Evolutionary conservation across 2,797 vertebrate species (phyloP), one percentile per base, ranked within the genome.

Genomic region (Dicrostonyx torquatus): DNA sequence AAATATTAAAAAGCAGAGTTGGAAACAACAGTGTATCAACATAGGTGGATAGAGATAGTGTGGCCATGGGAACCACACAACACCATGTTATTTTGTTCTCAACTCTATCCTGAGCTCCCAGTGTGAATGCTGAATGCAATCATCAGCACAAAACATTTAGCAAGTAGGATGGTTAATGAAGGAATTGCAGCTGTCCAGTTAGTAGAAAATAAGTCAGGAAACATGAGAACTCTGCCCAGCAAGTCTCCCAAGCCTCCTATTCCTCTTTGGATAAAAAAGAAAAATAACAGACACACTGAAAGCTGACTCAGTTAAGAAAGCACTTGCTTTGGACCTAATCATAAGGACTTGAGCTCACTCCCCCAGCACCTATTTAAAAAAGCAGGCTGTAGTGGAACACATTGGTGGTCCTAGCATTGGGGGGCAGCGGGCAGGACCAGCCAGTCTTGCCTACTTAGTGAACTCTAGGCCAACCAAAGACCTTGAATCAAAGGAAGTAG

Each of bases 231-330:
- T 82, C 24, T 66, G 13, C 3, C n/a, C 72, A 24, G 31, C 68
- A 90, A 83, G 70, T 89, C 22, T 92, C n/a, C 79, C 55, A 29
- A 9, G 64, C 31, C 58, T 96, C 70, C 18, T n/a, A 50, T 94
- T 85, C 55, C 18, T 82, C 43, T 84, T 91, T 53, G 26, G 24
- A 50, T 79, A 89, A 40, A 12, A 64, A 37, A 34, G 34, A 77
- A 80, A 72, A 76, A 84, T 68, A 72, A 8, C 11, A 72, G 26
- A 68, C 26, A 9, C 20, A 12, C 15, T 17, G 64, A 40, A 29
- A 24, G 24, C 22, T 2, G 12, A n/a, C 13, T 70, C 4, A 37
- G 48, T 14, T 26, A 22, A 53, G 50, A 70, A 53, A 70, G 45
- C 48, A 53, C 48, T 86, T 6, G 7, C 34, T 86, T 40, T 55